Percentiles rank a stretch among this genome's conserved stretches.
These are phyloP conservation scores for Fistularia tabacaria DNA, from an alignment of 2,797 vertebrate genomes.

Conservation along the genomic window DNA sequence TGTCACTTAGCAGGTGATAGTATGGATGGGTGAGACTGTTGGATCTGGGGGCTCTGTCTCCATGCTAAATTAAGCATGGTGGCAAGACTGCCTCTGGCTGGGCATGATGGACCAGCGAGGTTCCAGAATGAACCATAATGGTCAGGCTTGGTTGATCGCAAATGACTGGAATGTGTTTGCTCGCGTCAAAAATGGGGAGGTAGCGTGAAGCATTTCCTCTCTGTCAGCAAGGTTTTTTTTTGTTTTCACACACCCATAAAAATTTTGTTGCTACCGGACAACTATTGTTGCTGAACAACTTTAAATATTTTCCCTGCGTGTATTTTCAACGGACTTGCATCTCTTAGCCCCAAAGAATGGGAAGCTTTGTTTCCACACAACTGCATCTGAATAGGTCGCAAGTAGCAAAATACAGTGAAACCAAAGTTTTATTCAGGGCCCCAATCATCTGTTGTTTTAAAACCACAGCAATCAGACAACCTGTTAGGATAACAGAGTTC, in stretches of 20 bases:
- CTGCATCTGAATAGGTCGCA: too few relatives aligned
- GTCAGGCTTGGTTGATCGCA: conserved; percentile 19
- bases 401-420: too few relatives aligned
- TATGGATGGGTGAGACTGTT: conserved; percentile 13
- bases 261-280: not conserved
- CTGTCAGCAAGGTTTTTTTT: conserved; percentile 7
- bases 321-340: too few relatives aligned
- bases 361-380: too few relatives aligned
- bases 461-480: too few relatives aligned
- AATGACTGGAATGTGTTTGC: conserved; percentile 18
- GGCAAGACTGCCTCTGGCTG: conserved; percentile 19
- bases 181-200: not conserved
- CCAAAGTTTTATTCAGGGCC: too few relatives aligned
- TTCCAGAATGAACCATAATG: conserved; percentile 36
- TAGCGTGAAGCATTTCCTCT: conserved; percentile 24
- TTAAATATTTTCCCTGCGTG: too few relatives aligned
- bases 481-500: too few relatives aligned
- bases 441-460: too few relatives aligned
- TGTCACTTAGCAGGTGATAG: conserved; percentile 38
- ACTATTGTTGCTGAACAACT: too few relatives aligned
- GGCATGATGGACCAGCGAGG: conserved; percentile 39
- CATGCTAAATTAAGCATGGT: conserved; percentile 35
- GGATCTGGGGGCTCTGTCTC: conserved; percentile 13
- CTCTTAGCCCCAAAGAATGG: too few relatives aligned
- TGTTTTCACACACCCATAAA: conserved; percentile 29